A percentile compares a stretch with the other conserved stretches of the same genome.
Evolutionary conservation across 2,113 vertebrate species (phyloP).

Genomic region (Edolisoma coerulescens): DNA sequence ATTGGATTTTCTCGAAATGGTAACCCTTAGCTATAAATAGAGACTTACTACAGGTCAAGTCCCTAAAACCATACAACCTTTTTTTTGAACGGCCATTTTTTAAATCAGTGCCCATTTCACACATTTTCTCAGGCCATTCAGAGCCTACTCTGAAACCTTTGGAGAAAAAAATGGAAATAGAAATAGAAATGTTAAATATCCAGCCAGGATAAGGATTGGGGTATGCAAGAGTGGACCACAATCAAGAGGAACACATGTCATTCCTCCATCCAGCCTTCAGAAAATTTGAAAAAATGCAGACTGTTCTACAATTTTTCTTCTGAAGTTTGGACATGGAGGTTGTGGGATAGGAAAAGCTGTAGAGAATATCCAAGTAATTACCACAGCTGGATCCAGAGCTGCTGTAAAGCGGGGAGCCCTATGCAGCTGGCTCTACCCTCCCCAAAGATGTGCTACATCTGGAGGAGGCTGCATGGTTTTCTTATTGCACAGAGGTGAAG

Average conservation of each 20-base stretch:
- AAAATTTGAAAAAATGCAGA: neutral
- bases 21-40: neutral
- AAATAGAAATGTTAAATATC: neutral
- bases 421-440: neutral
- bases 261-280: neutral
- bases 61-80: neutral
- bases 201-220: neutral
- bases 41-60: neutral
- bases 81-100: neutral
- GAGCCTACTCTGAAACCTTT: neutral
- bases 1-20: neutral
- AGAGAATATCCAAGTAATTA: neutral
- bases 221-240: neutral
- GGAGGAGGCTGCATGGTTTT: neutral
- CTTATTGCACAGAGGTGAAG: slow-evolving; percentile 19
- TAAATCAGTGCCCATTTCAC: neutral
- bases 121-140: neutral
- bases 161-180: neutral
- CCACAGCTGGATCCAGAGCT: neutral
- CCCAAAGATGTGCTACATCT: neutral
- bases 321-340: neutral
- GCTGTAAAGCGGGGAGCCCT: neutral
- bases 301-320: neutral
- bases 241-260: neutral
- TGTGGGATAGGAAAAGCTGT: neutral